A percentile compares a stretch with the other conserved stretches of the same genome.
Conservation (phyloP, 2,888 invertebrate genomes). For the Ormyrus rosae region DNA sequence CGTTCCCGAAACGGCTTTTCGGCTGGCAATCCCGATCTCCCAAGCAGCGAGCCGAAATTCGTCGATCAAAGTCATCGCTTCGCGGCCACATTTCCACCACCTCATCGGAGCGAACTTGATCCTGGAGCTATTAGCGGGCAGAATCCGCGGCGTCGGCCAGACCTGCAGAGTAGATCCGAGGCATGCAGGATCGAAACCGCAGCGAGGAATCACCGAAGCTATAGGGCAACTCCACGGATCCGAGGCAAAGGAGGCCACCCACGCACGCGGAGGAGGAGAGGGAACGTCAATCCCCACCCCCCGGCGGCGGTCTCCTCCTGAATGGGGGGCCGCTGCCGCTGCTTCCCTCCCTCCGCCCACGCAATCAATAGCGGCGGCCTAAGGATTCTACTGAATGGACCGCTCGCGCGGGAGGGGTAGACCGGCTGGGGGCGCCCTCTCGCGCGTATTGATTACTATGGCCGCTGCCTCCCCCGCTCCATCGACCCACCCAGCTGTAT, state of each 20-base stretch:
- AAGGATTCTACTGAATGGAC: conserved; percentile 74
- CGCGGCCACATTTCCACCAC: too few species aligned
- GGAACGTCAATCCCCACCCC: background rate
- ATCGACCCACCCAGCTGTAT: conserved; percentile 70
- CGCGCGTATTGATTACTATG: conserved; percentile 17
- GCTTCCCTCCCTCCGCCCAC: conserved; percentile 65
- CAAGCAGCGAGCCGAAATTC: too few species aligned
- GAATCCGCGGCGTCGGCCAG: too few species aligned
- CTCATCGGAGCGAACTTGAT: too few species aligned
- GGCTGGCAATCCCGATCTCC: too few species aligned
- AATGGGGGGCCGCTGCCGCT: conserved; percentile 55
- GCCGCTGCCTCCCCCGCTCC: conserved; percentile 62
- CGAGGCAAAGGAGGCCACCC: background rate
- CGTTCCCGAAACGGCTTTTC: too few species aligned
- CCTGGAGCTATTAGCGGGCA: too few species aligned
- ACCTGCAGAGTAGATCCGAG: too few species aligned
- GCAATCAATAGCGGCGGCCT: conserved; percentile 73
- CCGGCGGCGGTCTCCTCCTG: background rate
- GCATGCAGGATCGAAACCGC: too few species aligned
- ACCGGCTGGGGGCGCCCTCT: background rate
- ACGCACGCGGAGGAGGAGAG: background rate
- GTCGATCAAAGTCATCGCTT: too few species aligned
- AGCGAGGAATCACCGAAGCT: too few species aligned
- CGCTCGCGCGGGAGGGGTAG: conserved; percentile 49
- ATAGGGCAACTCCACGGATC: too few species aligned